Evolutionary conservation across 2,797 vertebrate species (phyloP), one percentile per base, ranked within the genome.

Genomic region (Myiothlypis chrysogaster): DNA sequence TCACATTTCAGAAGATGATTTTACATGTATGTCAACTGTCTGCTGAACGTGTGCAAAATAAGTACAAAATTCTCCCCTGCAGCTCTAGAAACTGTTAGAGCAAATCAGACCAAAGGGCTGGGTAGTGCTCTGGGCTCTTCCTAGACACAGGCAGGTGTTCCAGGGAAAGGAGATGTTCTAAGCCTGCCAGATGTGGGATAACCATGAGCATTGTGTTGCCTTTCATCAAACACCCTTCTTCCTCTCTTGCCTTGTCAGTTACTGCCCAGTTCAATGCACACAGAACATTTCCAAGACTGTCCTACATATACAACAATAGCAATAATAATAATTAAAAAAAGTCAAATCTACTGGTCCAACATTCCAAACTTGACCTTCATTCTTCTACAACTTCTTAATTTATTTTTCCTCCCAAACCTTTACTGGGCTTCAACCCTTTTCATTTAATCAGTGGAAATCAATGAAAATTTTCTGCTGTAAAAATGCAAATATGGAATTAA

Each of bases 1-100:
- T 37, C 72, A 60, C 46, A 22, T 35, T 59, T 57, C 24, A 39
- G 6, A 37, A 19, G 17, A 61, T 65, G 32, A 84, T 73, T 87
- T 84, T 34, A 64, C 14, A 35, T 0, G 2, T 30, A 15, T 1
- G 1, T 28, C 2, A 10, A 5, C n/a, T 53, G 21, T 13, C 60
- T 63, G 35, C n/a, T 82, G 43, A 71, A 39, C 11, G 20, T 6
- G 53, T 4, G 20, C 8, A 41, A 63, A 61, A 12, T 11, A 30
- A 44, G 21, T 10, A 27, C 17, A 63, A 63, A 59, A 39, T 23
- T 53, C 34, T 79, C 47, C 59, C 32, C 35, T 56, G 59, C 21
- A 66, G 28, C 46, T 76, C 43, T 21, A 61, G 56, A 39, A 91
- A 46, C 6, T 30, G 10, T 5, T 11, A 6, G 3, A 35, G 6